Base-by-base conservation (phyloP, 92 coral and sea anemone genomes). In the Palythoa heliodiscus region DNA sequence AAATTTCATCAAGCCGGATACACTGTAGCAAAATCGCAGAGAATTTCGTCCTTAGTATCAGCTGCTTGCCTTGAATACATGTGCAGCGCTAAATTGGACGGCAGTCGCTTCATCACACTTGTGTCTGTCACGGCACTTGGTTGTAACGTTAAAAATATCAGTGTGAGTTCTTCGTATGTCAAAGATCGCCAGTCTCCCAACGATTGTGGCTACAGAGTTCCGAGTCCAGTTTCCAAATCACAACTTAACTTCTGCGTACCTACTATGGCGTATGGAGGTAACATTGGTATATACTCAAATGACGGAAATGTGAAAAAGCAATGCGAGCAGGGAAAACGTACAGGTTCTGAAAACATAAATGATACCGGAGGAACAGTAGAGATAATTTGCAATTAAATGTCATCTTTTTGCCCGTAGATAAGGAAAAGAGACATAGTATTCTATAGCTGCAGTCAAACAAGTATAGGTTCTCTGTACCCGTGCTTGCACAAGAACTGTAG, bases 31-130 rank as follows among this genome's bases (percentile, higher is more conserved):
- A 7, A 66, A n/a, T 5, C 71, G n/a, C n/a, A n/a, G n/a, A n/a
- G n/a, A n/a, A n/a, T n/a, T n/a, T n/a, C n/a, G n/a, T n/a, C n/a
- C n/a, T n/a, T n/a, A n/a, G 24, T 23, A 4, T 1, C 71, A 66
- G 71, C 5, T 66, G 71, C 37, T 66, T 66, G 71, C 9, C 71
- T 66, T 66, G 71, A 66, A 25, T 66, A 66, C 71, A 66, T 24
- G 35, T 66, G 71, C 24, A 66, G 71, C 71, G 17, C n/a, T n/a
- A n/a, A n/a, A n/a, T n/a, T n/a, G n/a, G n/a, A n/a, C n/a, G n/a
- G n/a, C n/a, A n/a, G n/a, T n/a, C n/a, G n/a, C n/a, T n/a, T n/a
- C n/a, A n/a, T n/a, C 1, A 66, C 71, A 23, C 19, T 66, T 0
- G 35, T 66, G 12, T 66, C 71, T 20, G 71, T 66, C 29, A 66